Percentiles rank a stretch among this genome's conserved stretches.
phyloP scores from a whole-genome alignment of 2,113 vertebrate genomes.

The Ceyx margarethae region DNA sequence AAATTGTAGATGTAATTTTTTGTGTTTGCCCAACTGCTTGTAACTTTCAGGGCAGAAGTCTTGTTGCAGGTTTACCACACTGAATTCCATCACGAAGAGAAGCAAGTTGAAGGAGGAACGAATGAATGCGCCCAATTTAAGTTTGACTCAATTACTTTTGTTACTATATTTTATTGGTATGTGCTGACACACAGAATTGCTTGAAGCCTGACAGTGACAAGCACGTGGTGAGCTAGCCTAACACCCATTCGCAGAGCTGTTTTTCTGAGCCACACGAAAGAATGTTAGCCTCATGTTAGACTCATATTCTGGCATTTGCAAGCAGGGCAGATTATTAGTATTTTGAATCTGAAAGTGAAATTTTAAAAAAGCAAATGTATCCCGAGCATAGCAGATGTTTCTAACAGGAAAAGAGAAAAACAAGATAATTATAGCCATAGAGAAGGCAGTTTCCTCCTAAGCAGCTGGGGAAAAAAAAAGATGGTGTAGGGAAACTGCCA shows the following conservation, averaged over 20 bases:
- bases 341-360: conserved; percentile 2
- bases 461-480: neutral
- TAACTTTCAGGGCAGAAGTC: neutral
- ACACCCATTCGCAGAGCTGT: neutral
- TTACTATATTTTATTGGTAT: neutral
- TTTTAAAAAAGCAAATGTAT: neutral
- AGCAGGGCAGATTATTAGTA: neutral
- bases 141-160: neutral
- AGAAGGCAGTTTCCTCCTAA: neutral
- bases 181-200: neutral
- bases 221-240: neutral
- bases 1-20: neutral
- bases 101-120: neutral
- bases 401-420: neutral
- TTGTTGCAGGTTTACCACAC: neutral
- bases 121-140: neutral
- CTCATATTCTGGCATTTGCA: neutral
- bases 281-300: neutral
- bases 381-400: neutral
- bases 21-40: neutral
- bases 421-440: neutral
- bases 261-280: neutral
- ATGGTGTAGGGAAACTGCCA: neutral
- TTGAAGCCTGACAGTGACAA: neutral
- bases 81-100: neutral